Evolutionary conservation across 2,888 invertebrate species (phyloP).

Genomic region (Tenthredo distinguenda): DNA sequence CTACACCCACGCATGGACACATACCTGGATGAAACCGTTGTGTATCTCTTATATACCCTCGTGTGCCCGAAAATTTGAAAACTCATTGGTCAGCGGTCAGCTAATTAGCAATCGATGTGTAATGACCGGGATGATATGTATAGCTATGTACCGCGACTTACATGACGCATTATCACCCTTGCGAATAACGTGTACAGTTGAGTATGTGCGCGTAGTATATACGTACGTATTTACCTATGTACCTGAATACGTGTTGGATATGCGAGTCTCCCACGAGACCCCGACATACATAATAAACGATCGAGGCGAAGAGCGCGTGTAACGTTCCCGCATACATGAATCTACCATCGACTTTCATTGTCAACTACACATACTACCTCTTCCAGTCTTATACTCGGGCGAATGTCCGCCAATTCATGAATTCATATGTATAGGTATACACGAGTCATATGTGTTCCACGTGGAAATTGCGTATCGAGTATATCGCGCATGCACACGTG

Average conservation of each 20-base stretch:
- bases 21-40: not conserved
- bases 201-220: not conserved
- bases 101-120: not conserved
- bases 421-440: not conserved
- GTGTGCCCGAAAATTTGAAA: not conserved
- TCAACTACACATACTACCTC: not conserved
- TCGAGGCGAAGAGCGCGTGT: not conserved
- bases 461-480: not conserved
- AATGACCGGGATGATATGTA: not conserved
- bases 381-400: not conserved
- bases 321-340: slow-evolving; percentile 31
- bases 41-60: not conserved
- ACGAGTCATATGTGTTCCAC: not conserved
- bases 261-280: not conserved
- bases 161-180: not conserved
- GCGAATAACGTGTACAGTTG: not conserved
- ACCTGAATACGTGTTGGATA: not conserved
- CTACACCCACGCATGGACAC: not conserved
- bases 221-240: not conserved
- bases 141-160: not conserved
- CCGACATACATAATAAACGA: not conserved
- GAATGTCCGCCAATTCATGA: not conserved
- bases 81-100: not conserved
- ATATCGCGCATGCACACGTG: not conserved
- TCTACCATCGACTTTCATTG: slow-evolving; percentile 15